A percentile compares a stretch with the other conserved stretches of the same genome.
These are phyloP conservation scores for Rhagophthalmus giganteus DNA, from an alignment of 2,888 invertebrate species.

Conservation along the genomic window DNA sequence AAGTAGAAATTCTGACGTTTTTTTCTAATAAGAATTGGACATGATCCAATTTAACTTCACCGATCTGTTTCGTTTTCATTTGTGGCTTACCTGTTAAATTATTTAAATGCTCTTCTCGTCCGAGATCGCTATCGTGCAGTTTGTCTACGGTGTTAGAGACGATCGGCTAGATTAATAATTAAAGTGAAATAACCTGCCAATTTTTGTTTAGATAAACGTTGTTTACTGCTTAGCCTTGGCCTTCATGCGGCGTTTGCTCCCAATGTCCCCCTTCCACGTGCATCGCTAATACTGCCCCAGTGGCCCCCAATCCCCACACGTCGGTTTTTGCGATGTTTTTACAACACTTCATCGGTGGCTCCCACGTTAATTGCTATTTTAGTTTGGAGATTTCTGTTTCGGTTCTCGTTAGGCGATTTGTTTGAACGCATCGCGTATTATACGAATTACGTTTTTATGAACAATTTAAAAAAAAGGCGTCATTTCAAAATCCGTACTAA, in stretches of 20 bases:
- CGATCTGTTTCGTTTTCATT: not conserved
- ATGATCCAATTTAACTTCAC: no score
- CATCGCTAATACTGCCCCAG: constrained; percentile 46
- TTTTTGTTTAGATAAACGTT: constrained; percentile 37
- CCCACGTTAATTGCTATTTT: constrained; percentile 34
- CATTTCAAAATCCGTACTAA: no score
- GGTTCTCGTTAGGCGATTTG: no score
- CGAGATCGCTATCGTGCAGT: no score
- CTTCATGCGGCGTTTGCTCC: constrained; percentile 50
- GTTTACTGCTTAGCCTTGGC: constrained; percentile 49
- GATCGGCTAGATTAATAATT: constrained; percentile 7
- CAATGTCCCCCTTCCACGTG: constrained; percentile 38
- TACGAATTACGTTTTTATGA: no score
- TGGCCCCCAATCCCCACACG: constrained; percentile 45
- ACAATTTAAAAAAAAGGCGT: no score
- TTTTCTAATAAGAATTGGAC: no score
- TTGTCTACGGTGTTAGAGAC: not conserved
- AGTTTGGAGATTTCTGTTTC: no score
- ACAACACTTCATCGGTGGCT: constrained; percentile 29
- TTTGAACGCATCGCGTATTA: no score
- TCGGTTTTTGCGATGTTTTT: constrained; percentile 32
- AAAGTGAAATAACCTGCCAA: constrained; percentile 20
- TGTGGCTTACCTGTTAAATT: not conserved
- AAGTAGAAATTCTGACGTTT: no score
- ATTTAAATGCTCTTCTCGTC: no score